Evolutionary conservation across 2,113 vertebrate genomes (phyloP), one percentile per base, ranked within the genome.

Genomic region (Urocynchramus pylzowi): DNA sequence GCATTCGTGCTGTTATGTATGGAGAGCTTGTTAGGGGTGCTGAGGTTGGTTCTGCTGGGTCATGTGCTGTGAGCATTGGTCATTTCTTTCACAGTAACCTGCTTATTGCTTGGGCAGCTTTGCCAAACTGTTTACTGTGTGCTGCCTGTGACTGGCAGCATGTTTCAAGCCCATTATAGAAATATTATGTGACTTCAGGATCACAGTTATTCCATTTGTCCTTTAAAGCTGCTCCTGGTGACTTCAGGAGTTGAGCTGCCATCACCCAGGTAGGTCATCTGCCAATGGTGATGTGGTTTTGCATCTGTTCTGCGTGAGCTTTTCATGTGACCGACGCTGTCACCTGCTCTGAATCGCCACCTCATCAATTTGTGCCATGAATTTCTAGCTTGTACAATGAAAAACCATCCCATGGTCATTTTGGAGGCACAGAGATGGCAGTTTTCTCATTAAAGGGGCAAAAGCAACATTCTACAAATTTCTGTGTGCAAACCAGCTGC

Each of bases 51-150:
- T 91, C 54, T 75, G 16, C 87, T 37, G 77, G 77, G 26, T 75
- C 42, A 24, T 73, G 84, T 89, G 77, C 56, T 82, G 23, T 28
- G 77, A 75, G 31, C 26, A 11, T 60, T 20, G 60, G 68, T 67
- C 26, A 54, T n/a, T 92, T 41, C 76, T 94, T 60, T 85, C 92
- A 10, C 85, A 67, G 83, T 50, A 54, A 30, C 71, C 85, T 77
- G 44, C 28, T 71, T 7, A 56, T 60, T 91, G 77, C 81, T 92
- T 61, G 94, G 61, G 69, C 77, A 70, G 77, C 78, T 87, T 91
- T 68, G 41, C 80, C 76, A 42, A 0, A 10, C 73, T 54, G 26
- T 84, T 91, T 56, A 2, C 57, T 82, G 1, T 23, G 52, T 89
- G 76, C 73, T 90, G 53, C 37, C 78, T n/a, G 42, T 54, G 59